Percentiles rank a stretch among this genome's conserved stretches.
Conservation (phyloP, 2,113 vertebrate species). For the Australoheros scitulus region DNA sequence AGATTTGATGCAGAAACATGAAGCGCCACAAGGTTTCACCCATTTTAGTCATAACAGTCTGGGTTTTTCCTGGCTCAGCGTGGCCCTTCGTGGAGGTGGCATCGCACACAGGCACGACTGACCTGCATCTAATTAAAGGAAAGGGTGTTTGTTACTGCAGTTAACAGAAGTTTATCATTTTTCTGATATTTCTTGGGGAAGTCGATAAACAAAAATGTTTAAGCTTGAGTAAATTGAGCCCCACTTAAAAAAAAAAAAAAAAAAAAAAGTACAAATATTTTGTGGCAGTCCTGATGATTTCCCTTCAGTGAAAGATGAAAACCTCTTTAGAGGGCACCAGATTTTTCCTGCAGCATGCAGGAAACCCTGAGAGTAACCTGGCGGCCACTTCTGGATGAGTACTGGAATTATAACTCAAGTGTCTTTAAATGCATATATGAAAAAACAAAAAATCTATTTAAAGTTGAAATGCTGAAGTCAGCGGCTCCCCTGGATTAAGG, state of each 20-base stretch:
- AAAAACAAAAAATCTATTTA: not conserved
- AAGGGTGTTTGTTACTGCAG: not conserved
- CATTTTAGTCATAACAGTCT: not conserved
- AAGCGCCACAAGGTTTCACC: constrained; percentile 1
- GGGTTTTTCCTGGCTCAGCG: not conserved
- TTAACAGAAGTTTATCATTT: not conserved
- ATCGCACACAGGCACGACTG: not conserved
- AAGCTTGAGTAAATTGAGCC: not conserved
- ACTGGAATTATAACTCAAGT: not conserved
- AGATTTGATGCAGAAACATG: not conserved
- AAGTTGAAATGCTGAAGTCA: constrained; percentile 5
- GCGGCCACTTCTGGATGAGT: not conserved
- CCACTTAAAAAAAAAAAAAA: too few relatives aligned
- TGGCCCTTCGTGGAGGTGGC: not conserved
- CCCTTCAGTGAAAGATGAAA: not conserved
- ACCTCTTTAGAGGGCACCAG: too few relatives aligned
- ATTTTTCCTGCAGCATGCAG: too few relatives aligned
- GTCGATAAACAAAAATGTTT: not conserved
- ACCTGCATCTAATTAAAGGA: not conserved
- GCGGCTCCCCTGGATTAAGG: not conserved
- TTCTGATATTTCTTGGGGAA: not conserved
- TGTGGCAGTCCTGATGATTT: not conserved
- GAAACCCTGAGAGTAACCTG: too few relatives aligned
- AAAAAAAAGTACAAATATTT: not conserved
- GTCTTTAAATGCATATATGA: not conserved